Conservation (phyloP, 2,797 vertebrate genomes). For the Margarornis squamiger region DNA sequence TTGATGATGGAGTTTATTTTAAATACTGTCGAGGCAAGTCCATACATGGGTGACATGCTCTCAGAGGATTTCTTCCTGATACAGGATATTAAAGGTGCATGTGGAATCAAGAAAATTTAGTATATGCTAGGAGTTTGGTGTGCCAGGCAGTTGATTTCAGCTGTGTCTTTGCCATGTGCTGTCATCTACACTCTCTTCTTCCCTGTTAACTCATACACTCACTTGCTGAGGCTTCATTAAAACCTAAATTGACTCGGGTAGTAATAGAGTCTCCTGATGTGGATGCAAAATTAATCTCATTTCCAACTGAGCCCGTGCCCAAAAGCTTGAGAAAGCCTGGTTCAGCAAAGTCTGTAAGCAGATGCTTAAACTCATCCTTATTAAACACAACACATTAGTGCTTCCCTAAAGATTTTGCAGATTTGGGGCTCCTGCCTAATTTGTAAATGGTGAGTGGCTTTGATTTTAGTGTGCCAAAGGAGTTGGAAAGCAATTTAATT, state of each 20-base stretch:
- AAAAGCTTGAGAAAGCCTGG: not conserved
- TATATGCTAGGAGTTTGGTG: not conserved
- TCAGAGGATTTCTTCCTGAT: not conserved
- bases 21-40: not conserved
- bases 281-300: not conserved
- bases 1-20: not conserved
- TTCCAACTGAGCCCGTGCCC: not conserved
- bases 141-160: not conserved
- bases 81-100: not conserved
- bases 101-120: not conserved
- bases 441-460: constrained; percentile 16
- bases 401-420: constrained; percentile 20
- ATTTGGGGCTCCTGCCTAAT: not conserved
- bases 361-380: not conserved
- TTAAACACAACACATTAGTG: not conserved
- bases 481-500: constrained; percentile 35
- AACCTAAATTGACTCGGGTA: not conserved
- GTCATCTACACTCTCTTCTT: not conserved
- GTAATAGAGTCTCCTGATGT: not conserved
- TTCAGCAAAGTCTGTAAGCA: not conserved
- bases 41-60: not conserved
- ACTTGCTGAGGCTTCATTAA: not conserved
- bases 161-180: not conserved
- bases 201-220: not conserved
- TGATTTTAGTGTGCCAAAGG: constrained; percentile 36